Base-by-base conservation (phyloP, 2,797 vertebrate species). In the Leucoraja ocellata region DNA sequence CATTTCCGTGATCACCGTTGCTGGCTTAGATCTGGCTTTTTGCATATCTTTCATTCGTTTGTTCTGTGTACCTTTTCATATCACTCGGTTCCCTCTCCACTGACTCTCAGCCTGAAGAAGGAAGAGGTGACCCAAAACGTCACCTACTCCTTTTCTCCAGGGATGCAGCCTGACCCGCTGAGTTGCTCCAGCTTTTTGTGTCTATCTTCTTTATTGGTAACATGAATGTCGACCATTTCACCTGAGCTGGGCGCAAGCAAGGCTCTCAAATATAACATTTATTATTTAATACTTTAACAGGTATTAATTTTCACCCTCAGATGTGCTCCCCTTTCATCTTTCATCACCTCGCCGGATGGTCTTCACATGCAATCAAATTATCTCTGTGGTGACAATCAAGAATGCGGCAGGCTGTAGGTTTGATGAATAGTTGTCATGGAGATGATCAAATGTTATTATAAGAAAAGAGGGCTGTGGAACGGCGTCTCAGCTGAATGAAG, bases 311-410 rank as follows among this genome's bases (percentile, higher is more conserved):
- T 78, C 0, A 4, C 0, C 93, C 94, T 93, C 88, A 54, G 61
- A 91, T 93, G 54, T 86, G 93, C 94, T 93, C 92, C 10, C 93
- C 0, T 58, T 94, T 79, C 80, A 83, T 6, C 0, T 86, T 76
- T 86, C 36, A 93, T 0, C 93, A 79, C 14, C 21, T 76, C 94
- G 71, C 95, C 94, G 94, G 95, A 95, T 95, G 94, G 94, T 95
- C 93, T 95, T 61, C 73, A 94, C 94, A 94, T 95, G 93, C 93
- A 95, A 95, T 95, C 95, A 95, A 95, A 95, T 94, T 94, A 91
- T 93, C 94, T 94, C 86, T 94, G 25, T 73, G 94, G 93, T 95
- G 93, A 94, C 73, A 94, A 94, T 94, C 94, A 84, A 93, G 79
- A 71, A 93, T 94, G 93, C 76, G 84, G 92, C 93, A n/a, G 93